These are phyloP conservation scores for Eudasyphora cyanicolor DNA, from an alignment of 2,888 invertebrate genomes.

Conservation along the genomic window DNA sequence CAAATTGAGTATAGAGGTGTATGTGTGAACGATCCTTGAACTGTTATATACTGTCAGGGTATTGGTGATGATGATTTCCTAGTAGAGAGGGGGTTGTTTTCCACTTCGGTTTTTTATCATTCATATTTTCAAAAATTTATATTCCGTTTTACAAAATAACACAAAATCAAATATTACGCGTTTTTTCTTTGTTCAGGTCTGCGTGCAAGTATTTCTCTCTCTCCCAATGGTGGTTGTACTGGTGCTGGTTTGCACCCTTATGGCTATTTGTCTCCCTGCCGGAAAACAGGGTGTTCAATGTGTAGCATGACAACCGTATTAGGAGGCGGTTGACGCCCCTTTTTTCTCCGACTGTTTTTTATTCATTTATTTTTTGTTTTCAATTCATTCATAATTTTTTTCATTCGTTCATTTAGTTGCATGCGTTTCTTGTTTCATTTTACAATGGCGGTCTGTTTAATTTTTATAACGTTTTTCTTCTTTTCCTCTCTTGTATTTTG, in stretches of 20 bases:
- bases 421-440: conserved; percentile 16
- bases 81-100: conserved; percentile 62
- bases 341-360: conserved; percentile 44
- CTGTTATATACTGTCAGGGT: not conserved
- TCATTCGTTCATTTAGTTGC: conserved; percentile 35
- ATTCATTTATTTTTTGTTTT: conserved; percentile 37
- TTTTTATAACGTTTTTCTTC: conserved; percentile 56
- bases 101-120: conserved; percentile 43
- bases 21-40: not conserved
- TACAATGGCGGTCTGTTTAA: conserved; percentile 49
- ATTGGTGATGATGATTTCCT: not conserved
- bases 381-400: conserved; percentile 49
- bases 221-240: conserved; percentile 45
- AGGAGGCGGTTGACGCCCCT: conserved; percentile 70
- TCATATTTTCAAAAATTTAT: conserved; percentile 12
- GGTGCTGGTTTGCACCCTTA: conserved; percentile 61
- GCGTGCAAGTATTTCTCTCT: conserved; percentile 8
- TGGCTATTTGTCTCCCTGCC: conserved; percentile 17
- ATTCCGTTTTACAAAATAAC: conserved; percentile 42
- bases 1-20: no score
- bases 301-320: conserved; percentile 69
- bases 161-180: conserved; percentile 55
- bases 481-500: conserved; percentile 29
- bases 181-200: conserved; percentile 35
- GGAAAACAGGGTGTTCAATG: conserved; percentile 63